A percentile compares a stretch with the other conserved stretches of the same genome.
Evolutionary conservation across 2,888 invertebrate species (phyloP).

Genomic region (Dioctria linearis): DNA sequence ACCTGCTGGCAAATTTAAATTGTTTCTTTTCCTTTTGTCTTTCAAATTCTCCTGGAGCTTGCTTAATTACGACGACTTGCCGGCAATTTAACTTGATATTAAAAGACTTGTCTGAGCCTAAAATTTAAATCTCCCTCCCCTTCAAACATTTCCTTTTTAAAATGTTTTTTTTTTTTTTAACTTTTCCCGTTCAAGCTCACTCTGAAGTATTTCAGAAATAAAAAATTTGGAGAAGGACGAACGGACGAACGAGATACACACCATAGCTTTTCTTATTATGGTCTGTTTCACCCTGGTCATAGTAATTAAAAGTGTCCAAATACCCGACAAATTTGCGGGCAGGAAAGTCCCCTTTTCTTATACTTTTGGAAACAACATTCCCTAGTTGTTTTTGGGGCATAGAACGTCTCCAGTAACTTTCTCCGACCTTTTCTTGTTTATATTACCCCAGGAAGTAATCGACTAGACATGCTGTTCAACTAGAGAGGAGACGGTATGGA

Average conservation of each 20-base stretch:
- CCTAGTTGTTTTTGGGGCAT: background rate
- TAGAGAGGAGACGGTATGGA: background rate
- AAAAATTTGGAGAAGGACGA: background rate
- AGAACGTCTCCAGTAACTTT: too few relatives aligned
- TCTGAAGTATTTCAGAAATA: too few relatives aligned
- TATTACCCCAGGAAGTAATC: background rate
- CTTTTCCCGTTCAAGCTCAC: too few relatives aligned
- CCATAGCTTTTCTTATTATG: constrained; percentile 11
- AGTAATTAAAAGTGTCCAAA: constrained; percentile 49
- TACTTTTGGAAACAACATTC: too few relatives aligned
- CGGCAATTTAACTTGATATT: background rate
- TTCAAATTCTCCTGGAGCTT: background rate
- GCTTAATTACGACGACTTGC: constrained; percentile 24
- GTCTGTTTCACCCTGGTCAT: background rate
- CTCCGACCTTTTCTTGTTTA: constrained; percentile 14
- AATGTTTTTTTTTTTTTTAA: background rate
- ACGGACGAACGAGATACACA: background rate
- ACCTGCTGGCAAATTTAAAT: background rate
- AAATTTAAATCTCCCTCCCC: background rate
- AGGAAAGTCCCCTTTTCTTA: background rate
- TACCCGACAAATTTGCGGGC: constrained; percentile 41
- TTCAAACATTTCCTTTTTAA: background rate
- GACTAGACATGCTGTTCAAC: background rate
- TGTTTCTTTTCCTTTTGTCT: constrained; percentile 6
- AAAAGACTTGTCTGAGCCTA: background rate